Conservation (phyloP, 2,797 vertebrate species). For the Sylvia borin region DNA sequence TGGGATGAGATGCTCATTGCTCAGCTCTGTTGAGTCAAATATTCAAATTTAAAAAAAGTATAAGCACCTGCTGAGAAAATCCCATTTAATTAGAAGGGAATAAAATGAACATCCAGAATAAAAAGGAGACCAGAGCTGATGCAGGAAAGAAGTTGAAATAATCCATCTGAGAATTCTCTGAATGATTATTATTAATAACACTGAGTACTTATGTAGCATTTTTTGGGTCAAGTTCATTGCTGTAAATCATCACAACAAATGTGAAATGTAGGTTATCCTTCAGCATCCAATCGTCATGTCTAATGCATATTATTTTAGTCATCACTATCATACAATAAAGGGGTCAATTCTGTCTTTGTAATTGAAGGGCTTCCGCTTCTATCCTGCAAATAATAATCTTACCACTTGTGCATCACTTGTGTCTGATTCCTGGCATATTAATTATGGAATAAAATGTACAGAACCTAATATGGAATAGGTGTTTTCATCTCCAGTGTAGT, state of each 20-base stretch:
- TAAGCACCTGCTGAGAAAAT: neutral
- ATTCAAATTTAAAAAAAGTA: neutral
- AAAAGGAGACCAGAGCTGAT: neutral
- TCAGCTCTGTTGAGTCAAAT: slow-evolving; percentile 31
- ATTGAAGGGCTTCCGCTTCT: neutral
- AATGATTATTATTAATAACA: slow-evolving; percentile 23
- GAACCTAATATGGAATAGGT: neutral
- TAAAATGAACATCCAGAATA: slow-evolving; percentile 11
- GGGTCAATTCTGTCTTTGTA: neutral
- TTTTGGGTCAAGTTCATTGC: slow-evolving; percentile 26
- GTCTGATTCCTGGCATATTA: neutral
- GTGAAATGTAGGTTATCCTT: neutral
- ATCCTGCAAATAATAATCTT: neutral
- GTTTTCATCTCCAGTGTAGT: neutral
- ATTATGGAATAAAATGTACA: neutral
- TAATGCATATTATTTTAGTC: neutral
- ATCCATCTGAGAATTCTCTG: slow-evolving; percentile 20
- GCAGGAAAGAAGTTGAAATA: slow-evolving; percentile 1
- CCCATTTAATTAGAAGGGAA: slow-evolving; percentile 43
- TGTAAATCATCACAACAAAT: slow-evolving; percentile 28
- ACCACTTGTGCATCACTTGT: neutral
- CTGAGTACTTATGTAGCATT: neutral
- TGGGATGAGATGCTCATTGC: neutral
- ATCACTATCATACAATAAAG: neutral
- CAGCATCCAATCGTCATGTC: neutral